Base-by-base conservation (phyloP, 2,113 vertebrate genomes). In the Lepisosteus oculatus region DNA sequence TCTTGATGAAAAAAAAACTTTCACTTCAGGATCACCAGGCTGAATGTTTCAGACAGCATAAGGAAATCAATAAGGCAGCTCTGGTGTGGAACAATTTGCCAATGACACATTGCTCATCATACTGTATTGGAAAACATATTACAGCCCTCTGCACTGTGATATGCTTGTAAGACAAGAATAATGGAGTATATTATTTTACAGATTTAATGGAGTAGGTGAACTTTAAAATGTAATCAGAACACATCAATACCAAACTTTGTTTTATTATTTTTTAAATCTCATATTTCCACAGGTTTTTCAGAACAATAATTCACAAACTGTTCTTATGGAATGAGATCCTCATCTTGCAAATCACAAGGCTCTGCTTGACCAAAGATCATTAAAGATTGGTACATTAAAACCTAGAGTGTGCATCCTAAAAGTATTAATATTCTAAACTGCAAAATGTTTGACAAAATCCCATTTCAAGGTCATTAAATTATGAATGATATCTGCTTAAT, bases 11-110 rank as follows among this genome's bases (percentile, higher is more conserved):
- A 78, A 87, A 78, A 88, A 86, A 90, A 91, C 86, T 81, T 79
- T 61, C 67, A 70, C n/a, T 41, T 29, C 43, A 72, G 78, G 72
- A 85, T 82, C 77, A 79, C 69, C 64, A 61, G n/a, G 76, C 41
- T 79, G 78, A 74, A 84, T 79, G 80, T 73, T 76, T 74, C 67
- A 79, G 78, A 79, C 83, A 82, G 77, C 83, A 80, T 73, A 80
- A 70, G 74, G 71, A 82, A 88, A 90, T 90, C 89, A 87, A 90
- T 92, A 90, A 72, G 81, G 80, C 75, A 83, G 75, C 86, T 87
- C 81, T 83, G 80, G 79, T 84, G 85, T 85, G 83, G 82, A 79
- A 86, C 86, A 87, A 89, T 90, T 88, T 85, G 80, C 77, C 79
- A 80, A 82, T 70, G 68, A 82, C 81, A 79, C 84, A 87, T 85